A percentile compares a stretch with the other conserved stretches of the same genome.
These are phyloP conservation scores for Triplophysa dalaica DNA, from an alignment of 2,113 vertebrate genomes.

Conservation along the genomic window DNA sequence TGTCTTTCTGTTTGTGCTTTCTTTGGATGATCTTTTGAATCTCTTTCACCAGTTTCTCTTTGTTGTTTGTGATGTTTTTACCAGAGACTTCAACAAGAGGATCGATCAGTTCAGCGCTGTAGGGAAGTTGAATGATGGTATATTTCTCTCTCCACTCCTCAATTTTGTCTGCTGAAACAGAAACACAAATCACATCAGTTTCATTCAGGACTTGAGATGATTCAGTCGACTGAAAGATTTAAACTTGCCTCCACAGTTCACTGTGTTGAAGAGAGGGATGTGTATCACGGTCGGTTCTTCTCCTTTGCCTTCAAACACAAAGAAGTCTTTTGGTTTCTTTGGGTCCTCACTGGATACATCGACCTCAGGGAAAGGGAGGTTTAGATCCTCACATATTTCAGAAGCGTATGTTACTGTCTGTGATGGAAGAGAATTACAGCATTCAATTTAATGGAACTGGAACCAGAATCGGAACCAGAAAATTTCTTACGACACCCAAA, in stretches of 20 bases:
- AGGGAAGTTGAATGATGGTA: accelerated
- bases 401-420: not conserved
- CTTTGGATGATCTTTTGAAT: not conserved
- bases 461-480: no score
- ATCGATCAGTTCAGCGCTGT: not conserved
- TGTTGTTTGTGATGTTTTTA: conserved; percentile 32
- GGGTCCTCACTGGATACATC: accelerated
- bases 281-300: conserved; percentile 47
- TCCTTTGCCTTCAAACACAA: conserved; percentile 29
- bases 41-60: conserved; percentile 14
- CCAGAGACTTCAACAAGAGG: conserved; percentile 6
- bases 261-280: conserved; percentile 47
- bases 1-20: not conserved
- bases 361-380: conserved; percentile 33
- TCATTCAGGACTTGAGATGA: not conserved
- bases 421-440: not conserved
- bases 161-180: not conserved
- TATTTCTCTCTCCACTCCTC: not conserved
- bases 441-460: no score
- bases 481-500: no score
- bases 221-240: not conserved
- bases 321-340: conserved; percentile 30
- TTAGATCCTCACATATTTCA: accelerated
- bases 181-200: not conserved
- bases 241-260: conserved; percentile 47